phyloP scores from a whole-genome alignment of 2,888 invertebrate genomes.

The Leptopilina syphax region DNA sequence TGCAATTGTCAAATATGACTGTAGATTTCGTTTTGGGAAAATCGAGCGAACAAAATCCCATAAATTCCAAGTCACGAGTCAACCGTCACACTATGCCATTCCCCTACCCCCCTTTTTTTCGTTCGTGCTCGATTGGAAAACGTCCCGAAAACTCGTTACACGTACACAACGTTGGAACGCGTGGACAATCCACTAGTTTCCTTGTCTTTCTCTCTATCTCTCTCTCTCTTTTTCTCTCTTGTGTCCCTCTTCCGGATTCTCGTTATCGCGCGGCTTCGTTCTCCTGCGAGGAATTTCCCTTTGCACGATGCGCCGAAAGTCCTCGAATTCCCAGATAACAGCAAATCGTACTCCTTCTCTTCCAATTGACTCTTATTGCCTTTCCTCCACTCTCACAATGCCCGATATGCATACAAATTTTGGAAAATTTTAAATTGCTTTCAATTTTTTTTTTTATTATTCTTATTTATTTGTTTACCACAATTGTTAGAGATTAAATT shows the following conservation, averaged over 20 bases:
- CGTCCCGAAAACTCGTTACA: slow-evolving; percentile 38
- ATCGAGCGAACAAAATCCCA: slow-evolving; percentile 31
- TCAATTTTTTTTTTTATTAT: too few relatives aligned
- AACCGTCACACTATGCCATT: slow-evolving; percentile 36
- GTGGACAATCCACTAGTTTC: slow-evolving; percentile 35
- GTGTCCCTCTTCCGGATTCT: slow-evolving; percentile 10
- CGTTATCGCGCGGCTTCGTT: slow-evolving; percentile 28
- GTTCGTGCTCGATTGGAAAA: slow-evolving; percentile 40
- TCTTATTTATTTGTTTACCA: too few relatives aligned
- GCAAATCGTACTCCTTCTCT: slow-evolving; percentile 23
- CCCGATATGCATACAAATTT: slow-evolving; percentile 5
- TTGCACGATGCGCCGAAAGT: slow-evolving; percentile 15
- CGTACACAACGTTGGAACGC: slow-evolving; percentile 21
- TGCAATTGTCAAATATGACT: slow-evolving; percentile 34
- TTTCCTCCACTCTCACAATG: not conserved
- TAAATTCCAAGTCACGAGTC: slow-evolving; percentile 35
- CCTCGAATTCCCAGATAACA: slow-evolving; percentile 37
- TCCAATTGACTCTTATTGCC: slow-evolving; percentile 34
- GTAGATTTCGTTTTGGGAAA: not conserved
- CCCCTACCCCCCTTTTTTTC: not conserved
- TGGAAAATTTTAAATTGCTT: too few relatives aligned
- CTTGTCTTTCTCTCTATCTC: slow-evolving; percentile 3
- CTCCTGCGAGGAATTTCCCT: slow-evolving; percentile 31
- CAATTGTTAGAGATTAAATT: too few relatives aligned
- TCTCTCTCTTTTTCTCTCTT: too few relatives aligned